Evolutionary conservation across 1,140 invertebrate species (phyloP), one percentile per base, ranked within the genome.

Genomic region (Heterodera carotae): DNA sequence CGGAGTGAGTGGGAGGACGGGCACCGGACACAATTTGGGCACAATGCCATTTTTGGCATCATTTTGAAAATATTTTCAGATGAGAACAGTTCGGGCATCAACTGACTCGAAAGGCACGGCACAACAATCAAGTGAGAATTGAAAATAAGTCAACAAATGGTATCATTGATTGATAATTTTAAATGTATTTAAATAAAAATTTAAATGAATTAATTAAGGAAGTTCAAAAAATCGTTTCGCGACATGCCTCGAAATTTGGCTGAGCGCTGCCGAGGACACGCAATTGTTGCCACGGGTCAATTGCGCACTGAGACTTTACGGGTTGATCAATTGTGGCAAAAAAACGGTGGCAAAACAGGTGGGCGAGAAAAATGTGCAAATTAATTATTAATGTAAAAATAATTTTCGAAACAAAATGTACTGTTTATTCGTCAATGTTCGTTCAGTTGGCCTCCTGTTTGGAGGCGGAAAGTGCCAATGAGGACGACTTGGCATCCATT

Each of bases 201-300:
- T 69, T 10, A 15, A 34, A 77, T 22, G n/a, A n/a, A n/a, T n/a
- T 22, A 70, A 43, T 79, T 77, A 18, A 82, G 77, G 76, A 67
- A 84, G 60, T 64, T 34, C 59, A 39, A 76, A 82, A 43, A 53
- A n/a, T 48, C 81, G 82, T 15, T 36, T 83, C 15, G 76, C 82
- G 25, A 83, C 82, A 0, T 83, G 82, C 75, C 82, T 83, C 15
- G 82, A 83, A 71, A 83, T 83, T 76, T 83, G 82, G 82, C 66
- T 83, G 43, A 84, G 81, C 66, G 27, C 25, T 1, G 80, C 76
- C 18, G 81, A 80, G 2, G 77, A 82, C 56, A 75, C 68, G 7
- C 60, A 82, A n/a, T 39, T n/a, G n/a, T n/a, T 34, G 43, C 53
- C 33, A 33, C 53, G 75, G 27, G 62, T 79, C 27, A 81, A 29